Evolutionary conservation across 2,888 invertebrate genomes (phyloP), one percentile per base, ranked within the genome.

Genomic region (Stenchaetothrips biformis): DNA sequence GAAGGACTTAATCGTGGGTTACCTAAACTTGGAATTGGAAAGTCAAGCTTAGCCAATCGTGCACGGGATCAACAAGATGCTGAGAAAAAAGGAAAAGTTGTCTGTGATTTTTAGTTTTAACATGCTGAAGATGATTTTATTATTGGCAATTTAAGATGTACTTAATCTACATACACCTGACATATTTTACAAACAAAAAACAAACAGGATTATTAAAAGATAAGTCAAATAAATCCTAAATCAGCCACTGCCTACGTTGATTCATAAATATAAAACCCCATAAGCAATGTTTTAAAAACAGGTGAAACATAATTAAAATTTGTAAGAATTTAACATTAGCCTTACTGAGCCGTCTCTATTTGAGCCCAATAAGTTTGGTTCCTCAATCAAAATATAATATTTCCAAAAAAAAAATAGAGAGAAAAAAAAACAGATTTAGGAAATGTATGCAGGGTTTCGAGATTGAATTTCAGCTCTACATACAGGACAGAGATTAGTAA

Each of bases 1-100:
- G 98, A 99, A 88, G 99, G 99, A 0, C 89, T 99, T 2, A 99
- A 99, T 87, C 91, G 94, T 87, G 98, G 98, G 2, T 87, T 96
- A 78, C 98, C 98, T 0, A 93, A 92, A 86, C 89, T 97, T 78
- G 97, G 95, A n/a, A 93, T 97, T 53, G 95, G 95, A 3, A 96
- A 96, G 87, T 93, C 93, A 80, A 94, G 93, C n/a, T 93, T 93
- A 86, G 92, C 92, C 0, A 92, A 92, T 83, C 90, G 89, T 25
- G 67, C 67, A 74, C 21, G 67, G 83, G 90, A 92, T 88, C 87
- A 92, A 62, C 89, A 90, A 48, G 89, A 91, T 83, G n/a, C 81
- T n/a, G 77, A 59, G 18, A 82, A 80, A 62, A 79, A 7, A 49
- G 53, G 27, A 53, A 79, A 67, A 80, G 77, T 25, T 8, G 25